phyloP scores from a whole-genome alignment of 2,113 vertebrate genomes.

The Sebastes schlegelii region DNA sequence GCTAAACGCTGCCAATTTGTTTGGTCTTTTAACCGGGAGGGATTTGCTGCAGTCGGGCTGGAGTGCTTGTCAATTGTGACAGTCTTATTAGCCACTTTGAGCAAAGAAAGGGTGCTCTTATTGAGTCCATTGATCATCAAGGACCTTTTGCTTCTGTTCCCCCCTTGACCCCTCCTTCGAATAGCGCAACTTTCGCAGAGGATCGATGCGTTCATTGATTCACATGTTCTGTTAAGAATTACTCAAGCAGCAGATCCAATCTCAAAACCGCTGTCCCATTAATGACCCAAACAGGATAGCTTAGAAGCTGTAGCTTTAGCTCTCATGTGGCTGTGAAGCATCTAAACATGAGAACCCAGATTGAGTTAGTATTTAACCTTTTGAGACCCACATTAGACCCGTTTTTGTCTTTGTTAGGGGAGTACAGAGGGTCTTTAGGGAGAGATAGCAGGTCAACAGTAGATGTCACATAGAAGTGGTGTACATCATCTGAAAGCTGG shows the following conservation, averaged over 20 bases:
- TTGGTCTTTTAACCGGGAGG: constrained; percentile 67
- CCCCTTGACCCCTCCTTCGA: constrained; percentile 40
- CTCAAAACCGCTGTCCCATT: constrained; percentile 43
- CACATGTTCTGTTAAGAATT: constrained; percentile 63
- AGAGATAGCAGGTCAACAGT: no score
- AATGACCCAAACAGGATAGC: constrained; percentile 35
- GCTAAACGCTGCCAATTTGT: constrained; percentile 75
- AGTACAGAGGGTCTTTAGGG: no score
- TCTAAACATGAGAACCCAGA: neutral
- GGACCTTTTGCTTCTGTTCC: constrained; percentile 44
- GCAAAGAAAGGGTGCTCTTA: constrained; percentile 56
- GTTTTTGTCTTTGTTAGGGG: no score
- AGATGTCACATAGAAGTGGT: no score
- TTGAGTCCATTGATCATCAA: constrained; percentile 67
- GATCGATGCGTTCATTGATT: constrained; percentile 71
- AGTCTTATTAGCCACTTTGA: constrained; percentile 66
- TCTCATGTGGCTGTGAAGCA: neutral
- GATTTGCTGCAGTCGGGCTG: constrained; percentile 59
- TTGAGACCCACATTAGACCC: no score
- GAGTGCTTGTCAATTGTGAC: constrained; percentile 55
- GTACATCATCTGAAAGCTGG: no score
- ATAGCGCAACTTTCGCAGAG: constrained; percentile 37
- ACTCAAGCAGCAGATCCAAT: constrained; percentile 56
- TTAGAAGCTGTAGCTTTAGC: constrained; percentile 15
- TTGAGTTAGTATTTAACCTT: neutral